Base-by-base conservation (phyloP, 2,888 invertebrate species). In the Cantharis lateralis region DNA sequence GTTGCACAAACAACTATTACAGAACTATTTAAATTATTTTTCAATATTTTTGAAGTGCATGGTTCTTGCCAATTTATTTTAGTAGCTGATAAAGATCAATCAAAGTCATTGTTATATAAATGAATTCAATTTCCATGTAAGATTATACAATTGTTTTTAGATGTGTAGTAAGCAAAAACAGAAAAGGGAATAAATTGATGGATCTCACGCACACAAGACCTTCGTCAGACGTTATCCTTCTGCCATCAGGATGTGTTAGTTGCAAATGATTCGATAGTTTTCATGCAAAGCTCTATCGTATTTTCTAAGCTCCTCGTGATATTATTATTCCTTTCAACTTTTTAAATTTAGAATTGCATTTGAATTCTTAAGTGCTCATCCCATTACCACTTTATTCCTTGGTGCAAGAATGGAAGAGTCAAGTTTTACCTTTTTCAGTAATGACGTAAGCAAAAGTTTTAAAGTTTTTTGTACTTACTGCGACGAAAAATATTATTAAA, bases 171-270 rank as follows among this genome's bases (percentile, higher is more conserved):
- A 13, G 70, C 61, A 64, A 66, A 63, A 61, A 70, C 62, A 75
- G 62, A 72, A 69, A 63, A 74, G 72, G 72, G 74, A 71, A 77
- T 75, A 78, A 72, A 78, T 78, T 72, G 72, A 75, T 70, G 66
- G 64, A 72, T 75, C 74, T 78, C 75, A 78, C 78, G 75, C 78
- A 78, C 75, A 70, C 70, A 72, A 62, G 70, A 73, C 78, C 76
- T 76, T 78, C 70, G 69, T 78, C 71, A 71, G 76, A 18, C 48
- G 26, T 76, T 78, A 78, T 78, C 76, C 74, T 62, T 62, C 71
- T 71, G 72, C 70, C 72, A 76, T 78, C 76, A 71, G 72, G 26
- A 66, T 71, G 16, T 68, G 72, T 70, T 62, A 70, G 62, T 66
- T 69, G 70, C 62, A 73, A 76, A 70, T 73, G 76, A 48, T 68